phyloP scores from a whole-genome alignment of 2,113 vertebrate genomes.

The Tragelaphus imberbis region DNA sequence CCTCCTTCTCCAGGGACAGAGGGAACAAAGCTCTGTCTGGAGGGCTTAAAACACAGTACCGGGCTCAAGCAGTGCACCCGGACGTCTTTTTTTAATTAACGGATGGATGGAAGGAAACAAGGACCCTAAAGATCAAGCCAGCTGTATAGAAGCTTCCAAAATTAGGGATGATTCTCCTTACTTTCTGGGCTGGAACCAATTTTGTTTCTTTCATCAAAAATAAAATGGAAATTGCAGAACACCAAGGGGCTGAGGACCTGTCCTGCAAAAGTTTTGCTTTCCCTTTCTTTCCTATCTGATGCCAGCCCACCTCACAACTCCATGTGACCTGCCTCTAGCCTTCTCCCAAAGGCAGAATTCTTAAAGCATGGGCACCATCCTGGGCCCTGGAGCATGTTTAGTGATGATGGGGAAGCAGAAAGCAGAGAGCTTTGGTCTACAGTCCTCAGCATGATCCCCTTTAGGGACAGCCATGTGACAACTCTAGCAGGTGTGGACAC shows the following conservation, averaged over 20 bases:
- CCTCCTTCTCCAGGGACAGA: background rate
- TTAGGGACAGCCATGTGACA: background rate
- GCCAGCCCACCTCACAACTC: background rate
- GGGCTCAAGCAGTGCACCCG: background rate
- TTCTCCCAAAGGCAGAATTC: background rate
- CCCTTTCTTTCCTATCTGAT: background rate
- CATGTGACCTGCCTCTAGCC: background rate
- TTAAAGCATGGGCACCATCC: fast-evolving
- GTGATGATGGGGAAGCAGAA: background rate
- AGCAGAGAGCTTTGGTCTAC: background rate
- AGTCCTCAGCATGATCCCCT: background rate
- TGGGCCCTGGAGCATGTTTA: background rate
- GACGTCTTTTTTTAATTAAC: background rate
- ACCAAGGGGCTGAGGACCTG: background rate
- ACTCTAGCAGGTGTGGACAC: background rate
- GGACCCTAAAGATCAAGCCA: background rate
- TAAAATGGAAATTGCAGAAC: background rate
- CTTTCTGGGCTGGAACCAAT: background rate
- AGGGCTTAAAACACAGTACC: background rate
- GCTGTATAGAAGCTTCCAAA: background rate
- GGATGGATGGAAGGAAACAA: background rate
- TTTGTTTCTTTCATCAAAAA: background rate
- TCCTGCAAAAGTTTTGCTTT: background rate
- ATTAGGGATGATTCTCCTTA: background rate
- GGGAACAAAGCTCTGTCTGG: background rate